Conservation (phyloP, 2,888 invertebrate genomes). For the Sinelater perroti region DNA sequence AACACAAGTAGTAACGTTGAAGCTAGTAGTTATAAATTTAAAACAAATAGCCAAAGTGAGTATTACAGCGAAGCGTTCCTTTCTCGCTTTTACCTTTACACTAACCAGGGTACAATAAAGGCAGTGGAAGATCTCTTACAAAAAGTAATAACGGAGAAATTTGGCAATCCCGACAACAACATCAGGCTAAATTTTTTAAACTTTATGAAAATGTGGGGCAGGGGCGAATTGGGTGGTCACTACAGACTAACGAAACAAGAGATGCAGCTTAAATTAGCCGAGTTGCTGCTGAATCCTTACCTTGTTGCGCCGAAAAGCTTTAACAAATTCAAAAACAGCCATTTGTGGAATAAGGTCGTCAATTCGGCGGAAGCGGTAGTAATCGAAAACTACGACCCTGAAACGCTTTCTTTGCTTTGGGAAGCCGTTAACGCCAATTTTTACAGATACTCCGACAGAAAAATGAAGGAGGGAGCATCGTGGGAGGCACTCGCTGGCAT, state of each 20-base stretch:
- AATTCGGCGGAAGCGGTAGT: not conserved
- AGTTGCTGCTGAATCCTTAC: not conserved
- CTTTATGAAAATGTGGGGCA: conserved; percentile 4
- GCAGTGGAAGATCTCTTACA: not conserved
- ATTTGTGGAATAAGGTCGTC: not conserved
- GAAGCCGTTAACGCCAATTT: not conserved
- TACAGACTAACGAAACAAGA: not conserved
- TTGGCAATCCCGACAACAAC: not conserved
- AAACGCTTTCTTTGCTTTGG: not conserved
- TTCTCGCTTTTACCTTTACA: not conserved
- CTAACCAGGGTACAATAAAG: not conserved
- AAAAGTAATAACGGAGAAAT: not conserved
- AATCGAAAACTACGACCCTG: not conserved
- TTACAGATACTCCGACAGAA: not conserved
- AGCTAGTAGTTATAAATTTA: not conserved
- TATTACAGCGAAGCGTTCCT: not conserved
- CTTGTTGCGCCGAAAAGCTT: not conserved
- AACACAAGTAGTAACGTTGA: not conserved
- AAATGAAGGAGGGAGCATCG: not conserved
- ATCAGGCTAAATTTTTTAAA: not conserved
- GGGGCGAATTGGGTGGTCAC: not conserved
- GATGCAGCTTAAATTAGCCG: not conserved
- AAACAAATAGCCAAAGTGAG: not conserved
- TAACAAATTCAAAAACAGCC: not conserved
- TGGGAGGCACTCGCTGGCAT: not conserved